These are phyloP conservation scores for Lithosia quadra DNA, from an alignment of 2,888 invertebrate genomes.

Conservation along the genomic window DNA sequence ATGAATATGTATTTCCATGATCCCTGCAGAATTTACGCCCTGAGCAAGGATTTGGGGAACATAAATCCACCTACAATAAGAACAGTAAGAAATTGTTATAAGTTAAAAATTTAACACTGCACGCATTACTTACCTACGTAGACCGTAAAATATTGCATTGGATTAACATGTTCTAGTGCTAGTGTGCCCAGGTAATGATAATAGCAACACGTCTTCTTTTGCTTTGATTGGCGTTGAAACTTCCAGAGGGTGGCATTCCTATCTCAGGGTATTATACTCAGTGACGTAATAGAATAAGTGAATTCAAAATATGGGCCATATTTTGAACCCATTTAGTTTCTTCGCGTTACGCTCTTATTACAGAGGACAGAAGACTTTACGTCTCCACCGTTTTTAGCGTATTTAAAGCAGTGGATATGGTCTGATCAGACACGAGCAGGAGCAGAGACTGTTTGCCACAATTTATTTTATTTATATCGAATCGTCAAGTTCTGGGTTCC, in stretches of 20 bases:
- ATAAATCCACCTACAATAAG: constrained; percentile 87
- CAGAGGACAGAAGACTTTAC: neutral
- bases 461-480: too few species aligned
- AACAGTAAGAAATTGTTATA: neutral
- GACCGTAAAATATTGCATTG: neutral
- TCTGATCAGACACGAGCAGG: too few species aligned
- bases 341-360: neutral
- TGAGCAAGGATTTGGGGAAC: constrained; percentile 90
- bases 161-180: neutral
- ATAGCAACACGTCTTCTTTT: neutral
- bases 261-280: neutral
- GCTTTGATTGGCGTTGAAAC: too few species aligned
- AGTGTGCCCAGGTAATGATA: neutral
- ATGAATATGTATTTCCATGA: constrained; percentile 91
- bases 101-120: neutral
- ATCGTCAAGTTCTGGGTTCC: too few species aligned
- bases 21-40: constrained; percentile 90
- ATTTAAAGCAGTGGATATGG: neutral
- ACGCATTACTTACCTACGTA: neutral
- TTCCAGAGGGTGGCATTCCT: neutral
- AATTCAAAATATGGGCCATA: too few species aligned
- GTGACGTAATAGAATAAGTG: neutral
- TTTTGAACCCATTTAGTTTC: too few species aligned
- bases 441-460: too few species aligned
- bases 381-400: neutral